These are phyloP conservation scores for Laticauda colubrina DNA, from an alignment of 2,113 vertebrate species.

Conservation along the genomic window DNA sequence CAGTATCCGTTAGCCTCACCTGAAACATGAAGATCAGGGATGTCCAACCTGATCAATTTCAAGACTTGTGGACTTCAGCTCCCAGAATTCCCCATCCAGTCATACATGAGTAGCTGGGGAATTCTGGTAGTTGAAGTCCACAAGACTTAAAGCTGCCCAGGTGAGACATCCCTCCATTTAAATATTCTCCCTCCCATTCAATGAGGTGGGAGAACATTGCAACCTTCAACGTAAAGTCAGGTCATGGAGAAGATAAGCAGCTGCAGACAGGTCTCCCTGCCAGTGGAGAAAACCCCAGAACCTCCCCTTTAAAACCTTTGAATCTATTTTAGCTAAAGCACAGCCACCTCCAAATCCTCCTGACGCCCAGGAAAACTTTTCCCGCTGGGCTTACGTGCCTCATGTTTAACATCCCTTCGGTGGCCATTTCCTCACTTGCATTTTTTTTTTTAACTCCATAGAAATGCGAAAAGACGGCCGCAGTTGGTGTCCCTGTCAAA, in stretches of 20 bases:
- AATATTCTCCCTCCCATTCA: not conserved
- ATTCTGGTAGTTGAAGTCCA: not conserved
- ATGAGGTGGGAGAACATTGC: not conserved
- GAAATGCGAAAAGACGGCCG: not conserved
- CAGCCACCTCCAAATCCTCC: not conserved
- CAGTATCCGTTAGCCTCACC: not conserved
- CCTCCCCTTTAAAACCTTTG: not conserved
- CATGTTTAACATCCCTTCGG: not conserved
- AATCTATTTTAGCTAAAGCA: not conserved
- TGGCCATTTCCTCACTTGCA: not conserved
- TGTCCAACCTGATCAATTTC: not conserved
- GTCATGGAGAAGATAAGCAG: not conserved
- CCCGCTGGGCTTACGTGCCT: not conserved
- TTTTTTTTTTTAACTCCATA: not conserved
- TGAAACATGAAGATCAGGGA: not conserved
- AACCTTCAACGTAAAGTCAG: not conserved
- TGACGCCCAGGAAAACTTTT: not conserved
- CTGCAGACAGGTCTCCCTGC: not conserved
- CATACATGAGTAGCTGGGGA: too few species aligned
- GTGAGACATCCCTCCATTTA: not conserved
- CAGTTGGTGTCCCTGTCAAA: not conserved
- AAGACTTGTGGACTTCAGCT: not conserved
- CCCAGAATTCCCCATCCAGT: too few species aligned
- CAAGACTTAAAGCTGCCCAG: not conserved
- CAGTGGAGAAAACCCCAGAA: not conserved